A percentile compares a stretch with the other conserved stretches of the same genome.
These are phyloP conservation scores for Oxyscelio sp. DNA, from an alignment of 2,888 invertebrate genomes.

Conservation along the genomic window DNA sequence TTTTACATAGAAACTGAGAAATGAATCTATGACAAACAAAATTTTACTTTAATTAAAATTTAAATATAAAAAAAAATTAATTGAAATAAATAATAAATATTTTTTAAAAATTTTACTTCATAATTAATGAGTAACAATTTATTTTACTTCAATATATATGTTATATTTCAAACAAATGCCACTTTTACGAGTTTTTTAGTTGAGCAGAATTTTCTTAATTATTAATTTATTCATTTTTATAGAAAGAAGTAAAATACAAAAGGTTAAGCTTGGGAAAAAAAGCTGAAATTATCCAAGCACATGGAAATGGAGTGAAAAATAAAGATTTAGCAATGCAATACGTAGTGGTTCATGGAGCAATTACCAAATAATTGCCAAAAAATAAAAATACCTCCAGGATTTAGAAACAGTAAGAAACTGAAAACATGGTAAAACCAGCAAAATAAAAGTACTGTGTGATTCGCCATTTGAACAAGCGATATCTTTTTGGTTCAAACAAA, in stretches of 20 bases:
- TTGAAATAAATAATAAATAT: too few relatives aligned
- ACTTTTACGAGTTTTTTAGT: too few relatives aligned
- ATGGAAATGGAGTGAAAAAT: not conserved
- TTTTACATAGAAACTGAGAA: too few relatives aligned
- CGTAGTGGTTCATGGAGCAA: not conserved
- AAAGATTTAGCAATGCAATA: not conserved
- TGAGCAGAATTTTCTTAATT: too few relatives aligned
- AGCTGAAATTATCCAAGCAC: not conserved
- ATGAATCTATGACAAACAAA: too few relatives aligned
- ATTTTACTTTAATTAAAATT: too few relatives aligned
- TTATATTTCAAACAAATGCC: too few relatives aligned
- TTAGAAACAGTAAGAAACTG: not conserved
- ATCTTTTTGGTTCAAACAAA: too few relatives aligned
- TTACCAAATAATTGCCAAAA: not conserved
- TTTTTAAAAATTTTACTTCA: too few relatives aligned
- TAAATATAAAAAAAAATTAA: too few relatives aligned
- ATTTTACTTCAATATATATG: too few relatives aligned
- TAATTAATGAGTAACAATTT: too few relatives aligned
- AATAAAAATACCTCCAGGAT: not conserved
- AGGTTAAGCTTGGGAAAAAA: not conserved
- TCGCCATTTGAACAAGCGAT: conserved; percentile 2
- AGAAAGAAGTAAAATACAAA: not conserved
- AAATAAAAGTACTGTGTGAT: not conserved
- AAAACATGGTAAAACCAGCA: not conserved
- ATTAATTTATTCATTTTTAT: not conserved